Conservation (phyloP, 2,888 invertebrate species). For the Pinctada fucata region DNA sequence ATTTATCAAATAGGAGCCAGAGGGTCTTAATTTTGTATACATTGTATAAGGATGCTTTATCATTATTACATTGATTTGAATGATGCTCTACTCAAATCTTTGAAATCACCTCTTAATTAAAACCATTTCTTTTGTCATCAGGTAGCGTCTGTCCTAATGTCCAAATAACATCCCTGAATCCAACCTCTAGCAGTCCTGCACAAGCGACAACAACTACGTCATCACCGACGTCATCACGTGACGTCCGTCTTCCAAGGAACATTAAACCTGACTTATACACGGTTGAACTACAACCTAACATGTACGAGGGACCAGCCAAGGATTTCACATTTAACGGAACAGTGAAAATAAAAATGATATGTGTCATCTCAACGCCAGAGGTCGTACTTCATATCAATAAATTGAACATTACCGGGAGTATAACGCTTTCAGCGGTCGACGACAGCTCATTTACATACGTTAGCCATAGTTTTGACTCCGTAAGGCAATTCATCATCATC, state of each 20-base stretch:
- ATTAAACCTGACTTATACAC: constrained; percentile 65
- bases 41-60: too few species aligned
- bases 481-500: constrained; percentile 78
- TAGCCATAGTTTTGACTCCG: constrained; percentile 52
- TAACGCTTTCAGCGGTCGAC: constrained; percentile 32
- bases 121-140: background rate
- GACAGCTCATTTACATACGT: constrained; percentile 16
- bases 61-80: too few species aligned
- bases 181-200: constrained; percentile 8
- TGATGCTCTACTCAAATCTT: too few species aligned
- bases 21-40: too few species aligned
- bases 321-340: constrained; percentile 64
- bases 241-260: constrained; percentile 65
- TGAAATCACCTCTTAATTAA: too few species aligned
- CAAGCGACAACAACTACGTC: constrained; percentile 38
- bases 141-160: constrained; percentile 13
- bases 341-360: constrained; percentile 54
- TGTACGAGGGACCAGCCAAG: constrained; percentile 58
- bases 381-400: constrained; percentile 63
- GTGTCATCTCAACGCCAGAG: constrained; percentile 46
- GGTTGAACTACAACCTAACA: constrained; percentile 65
- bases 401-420: constrained; percentile 53
- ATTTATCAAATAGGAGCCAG: too few species aligned
- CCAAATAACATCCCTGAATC: background rate
- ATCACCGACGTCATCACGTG: constrained; percentile 30